Base-by-base conservation (phyloP, 1,140 invertebrate genomes). In the Mylabris phalerata region DNA sequence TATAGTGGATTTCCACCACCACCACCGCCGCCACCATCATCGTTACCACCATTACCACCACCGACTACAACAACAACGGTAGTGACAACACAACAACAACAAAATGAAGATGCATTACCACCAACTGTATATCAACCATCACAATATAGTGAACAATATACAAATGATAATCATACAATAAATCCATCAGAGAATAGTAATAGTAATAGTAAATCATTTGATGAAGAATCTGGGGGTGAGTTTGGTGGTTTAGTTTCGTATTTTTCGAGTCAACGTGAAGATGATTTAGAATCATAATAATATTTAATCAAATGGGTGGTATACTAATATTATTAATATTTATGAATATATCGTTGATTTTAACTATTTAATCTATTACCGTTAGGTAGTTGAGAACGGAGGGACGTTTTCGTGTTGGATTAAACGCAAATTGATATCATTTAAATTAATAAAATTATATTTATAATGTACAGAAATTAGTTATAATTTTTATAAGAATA, bases 171-270 rank as follows among this genome's bases (percentile, higher is more conserved):
- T 32, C 45, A 59, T 32, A 7, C 32, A 9, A 19, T 59, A 1
- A 69, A 72, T 13, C 59, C 71, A 3, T 59, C 63, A 10, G 44
- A 67, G 26, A 60, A 50, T 9, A 62, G 61, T 32, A 63, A 64
- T 44, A 19, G 19, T 19, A 67, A 64, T 42, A 67, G 64, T 48
- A 75, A 75, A 57, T 68, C 75, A 24, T 76, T 73, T 13, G 75
- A 75, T 49, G 77, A 77, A 55, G 82, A 84, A 62, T 81, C 82
- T 44, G 78, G 80, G 46, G 80, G 87, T 32, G 88, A 88, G 67
- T 90, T 90, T 73, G 87, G 87, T n/a, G 88, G 88, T 10, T 77
- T 91, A 56, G 88, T 90, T n/a, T 90, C 88, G 57, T 92, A 92
- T 74, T 91, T 91, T 75, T 90, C 88, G 57, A 90, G 88, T 74